phyloP scores from a whole-genome alignment of 2,113 vertebrate genomes.

The Corvus moneduloides region DNA sequence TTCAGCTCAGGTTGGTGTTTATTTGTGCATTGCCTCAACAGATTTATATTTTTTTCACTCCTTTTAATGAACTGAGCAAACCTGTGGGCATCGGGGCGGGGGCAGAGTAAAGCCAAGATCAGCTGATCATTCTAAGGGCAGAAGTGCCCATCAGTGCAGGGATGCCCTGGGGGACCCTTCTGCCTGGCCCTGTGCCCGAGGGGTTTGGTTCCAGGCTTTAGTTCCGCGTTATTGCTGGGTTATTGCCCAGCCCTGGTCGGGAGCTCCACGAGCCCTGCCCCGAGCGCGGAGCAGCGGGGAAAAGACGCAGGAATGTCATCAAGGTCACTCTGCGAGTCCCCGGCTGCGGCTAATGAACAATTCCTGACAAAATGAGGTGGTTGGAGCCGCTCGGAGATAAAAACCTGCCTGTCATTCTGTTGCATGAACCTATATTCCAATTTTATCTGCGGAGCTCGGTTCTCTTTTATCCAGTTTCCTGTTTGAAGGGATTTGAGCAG shows the following conservation, averaged over 20 bases:
- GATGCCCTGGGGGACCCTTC: not conserved
- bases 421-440: constrained; percentile 67
- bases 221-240: not conserved
- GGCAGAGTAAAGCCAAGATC: not conserved
- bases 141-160: rapidly evolving
- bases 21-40: not conserved
- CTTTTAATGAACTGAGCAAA: not conserved
- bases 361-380: constrained; percentile 71
- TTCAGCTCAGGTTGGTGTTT: not conserved
- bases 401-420: constrained; percentile 66
- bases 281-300: rapidly evolving
- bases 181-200: rapidly evolving
- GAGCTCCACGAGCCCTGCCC: not conserved
- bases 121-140: not conserved
- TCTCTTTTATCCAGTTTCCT: constrained; percentile 82
- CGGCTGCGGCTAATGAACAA: constrained; percentile 37
- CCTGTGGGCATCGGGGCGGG: rapidly evolving
- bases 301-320: not conserved
- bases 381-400: constrained; percentile 64
- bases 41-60: not conserved
- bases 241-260: not conserved
- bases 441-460: constrained; percentile 80
- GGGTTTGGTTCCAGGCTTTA: not conserved
- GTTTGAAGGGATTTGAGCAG: constrained; percentile 96
- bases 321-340: not conserved